phyloP scores from a whole-genome alignment of 2,113 vertebrate species.

The Lepus europaeus region DNA sequence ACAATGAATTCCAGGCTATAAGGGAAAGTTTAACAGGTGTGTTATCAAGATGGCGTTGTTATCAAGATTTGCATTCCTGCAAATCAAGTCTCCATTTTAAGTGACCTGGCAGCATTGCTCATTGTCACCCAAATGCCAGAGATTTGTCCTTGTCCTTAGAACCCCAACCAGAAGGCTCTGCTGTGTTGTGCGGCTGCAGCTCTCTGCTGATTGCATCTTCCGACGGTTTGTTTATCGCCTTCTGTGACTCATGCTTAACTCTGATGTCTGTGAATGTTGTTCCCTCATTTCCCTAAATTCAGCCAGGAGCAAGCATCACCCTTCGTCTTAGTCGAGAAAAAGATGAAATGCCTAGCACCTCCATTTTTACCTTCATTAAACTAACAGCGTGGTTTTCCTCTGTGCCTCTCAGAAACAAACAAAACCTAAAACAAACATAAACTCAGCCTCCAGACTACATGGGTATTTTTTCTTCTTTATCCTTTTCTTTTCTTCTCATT shows the following conservation, averaged over 20 bases:
- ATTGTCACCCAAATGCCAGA: neutral
- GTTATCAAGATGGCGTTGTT: neutral
- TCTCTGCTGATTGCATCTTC: neutral
- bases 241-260: neutral
- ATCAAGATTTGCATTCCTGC: neutral
- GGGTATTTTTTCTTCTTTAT: too few species aligned
- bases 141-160: neutral
- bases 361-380: neutral
- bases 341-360: neutral
- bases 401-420: neutral
- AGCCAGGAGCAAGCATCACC: neutral
- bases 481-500: neutral
- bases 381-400: neutral
- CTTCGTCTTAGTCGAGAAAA: neutral
- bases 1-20: neutral
- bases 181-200: neutral
- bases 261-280: neutral
- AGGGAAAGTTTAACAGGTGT: neutral
- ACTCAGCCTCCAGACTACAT: accelerated
- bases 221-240: neutral
- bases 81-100: neutral
- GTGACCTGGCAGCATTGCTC: neutral
- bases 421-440: neutral
- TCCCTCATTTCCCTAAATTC: neutral
- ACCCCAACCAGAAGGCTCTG: neutral